Evolutionary conservation across 1,140 invertebrate genomes (phyloP).

Genomic region (Brachionus sp.): DNA sequence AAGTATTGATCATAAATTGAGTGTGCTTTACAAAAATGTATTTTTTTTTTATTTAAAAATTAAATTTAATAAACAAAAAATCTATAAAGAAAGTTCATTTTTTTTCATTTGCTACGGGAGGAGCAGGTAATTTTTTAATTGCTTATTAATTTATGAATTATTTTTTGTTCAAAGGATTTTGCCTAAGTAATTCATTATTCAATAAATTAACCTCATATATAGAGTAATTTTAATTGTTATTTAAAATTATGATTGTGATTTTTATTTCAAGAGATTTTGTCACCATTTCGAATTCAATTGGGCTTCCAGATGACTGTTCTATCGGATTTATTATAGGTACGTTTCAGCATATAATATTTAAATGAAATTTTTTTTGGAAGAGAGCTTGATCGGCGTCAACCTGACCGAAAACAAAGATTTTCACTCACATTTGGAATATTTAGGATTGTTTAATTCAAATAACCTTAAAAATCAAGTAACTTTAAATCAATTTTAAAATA

Average conservation of each 20-base stretch:
- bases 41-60: background rate
- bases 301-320: constrained; percentile 32
- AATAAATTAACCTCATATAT: background rate
- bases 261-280: constrained; percentile 1
- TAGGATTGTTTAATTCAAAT: background rate
- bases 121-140: background rate
- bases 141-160: background rate
- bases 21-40: background rate
- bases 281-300: constrained; percentile 16
- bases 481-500: background rate
- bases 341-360: no score
- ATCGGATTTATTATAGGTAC: constrained; percentile 44
- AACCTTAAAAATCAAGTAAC: constrained; percentile 15
- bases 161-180: background rate
- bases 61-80: background rate
- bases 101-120: constrained; percentile 42
- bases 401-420: background rate
- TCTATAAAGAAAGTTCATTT: background rate
- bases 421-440: constrained; percentile 39
- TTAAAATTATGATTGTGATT: background rate
- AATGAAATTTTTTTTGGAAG: background rate
- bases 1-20: background rate
- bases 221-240: background rate
- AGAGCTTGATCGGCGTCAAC: background rate
- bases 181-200: background rate